Evolutionary conservation across 2,888 invertebrate genomes (phyloP).

Genomic region (Catonia carolina): DNA sequence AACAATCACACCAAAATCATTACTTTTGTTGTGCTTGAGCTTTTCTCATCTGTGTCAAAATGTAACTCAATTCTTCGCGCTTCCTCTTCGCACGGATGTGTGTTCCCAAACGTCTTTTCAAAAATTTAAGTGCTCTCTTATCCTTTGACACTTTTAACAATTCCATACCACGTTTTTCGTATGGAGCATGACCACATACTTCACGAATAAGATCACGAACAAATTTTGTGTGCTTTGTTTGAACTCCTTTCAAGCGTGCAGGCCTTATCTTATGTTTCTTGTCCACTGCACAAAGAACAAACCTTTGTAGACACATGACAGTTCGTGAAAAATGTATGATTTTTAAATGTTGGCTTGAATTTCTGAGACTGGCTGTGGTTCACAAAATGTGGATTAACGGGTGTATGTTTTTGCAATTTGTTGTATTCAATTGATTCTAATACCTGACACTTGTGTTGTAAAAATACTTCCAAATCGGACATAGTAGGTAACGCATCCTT

Average conservation of each 20-base stretch:
- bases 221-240: conserved; percentile 93
- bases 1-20: too few species aligned
- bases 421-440: too few species aligned
- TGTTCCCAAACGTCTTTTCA: conserved; percentile 91
- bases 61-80: conserved; percentile 96
- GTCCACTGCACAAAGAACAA: too few species aligned
- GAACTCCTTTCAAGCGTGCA: conserved; percentile 80
- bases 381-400: too few species aligned
- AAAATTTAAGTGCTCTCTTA: conserved; percentile 95
- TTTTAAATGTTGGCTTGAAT: too few species aligned
- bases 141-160: conserved; percentile 98
- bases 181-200: conserved; percentile 96
- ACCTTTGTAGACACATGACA: too few species aligned
- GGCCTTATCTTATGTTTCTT: conserved; percentile 73
- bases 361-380: too few species aligned
- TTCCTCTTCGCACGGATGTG: conserved; percentile 99
- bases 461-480: too few species aligned
- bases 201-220: conserved; percentile 94
- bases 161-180: conserved; percentile 98
- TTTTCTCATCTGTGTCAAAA: conserved; percentile 95
- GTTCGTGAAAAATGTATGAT: too few species aligned
- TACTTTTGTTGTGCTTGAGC: conserved; percentile 56
- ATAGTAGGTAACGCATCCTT: too few species aligned
- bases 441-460: too few species aligned
- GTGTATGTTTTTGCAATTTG: too few species aligned